These are phyloP conservation scores for Hirtodrosophila confusa DNA, from an alignment of 2,888 invertebrate genomes.

Conservation along the genomic window DNA sequence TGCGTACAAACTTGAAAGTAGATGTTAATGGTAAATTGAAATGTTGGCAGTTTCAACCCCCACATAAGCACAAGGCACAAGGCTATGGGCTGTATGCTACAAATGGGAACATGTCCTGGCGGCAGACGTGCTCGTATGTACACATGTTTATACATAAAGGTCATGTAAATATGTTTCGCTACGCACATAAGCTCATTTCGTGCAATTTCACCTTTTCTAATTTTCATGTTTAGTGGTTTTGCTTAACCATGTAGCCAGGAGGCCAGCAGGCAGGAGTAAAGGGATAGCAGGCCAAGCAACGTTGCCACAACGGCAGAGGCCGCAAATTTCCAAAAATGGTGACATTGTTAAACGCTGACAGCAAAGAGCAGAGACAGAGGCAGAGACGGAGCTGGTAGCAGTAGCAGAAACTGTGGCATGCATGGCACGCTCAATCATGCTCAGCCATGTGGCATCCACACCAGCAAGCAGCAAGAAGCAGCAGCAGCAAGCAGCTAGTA, in stretches of 20 bases:
- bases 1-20: no score
- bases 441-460: constrained; percentile 45
- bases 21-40: no score
- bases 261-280: constrained; percentile 8
- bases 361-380: constrained; percentile 3
- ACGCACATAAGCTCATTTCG: constrained; percentile 65
- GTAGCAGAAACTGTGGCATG: constrained; percentile 28
- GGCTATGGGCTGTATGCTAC: not conserved
- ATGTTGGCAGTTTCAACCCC: no score
- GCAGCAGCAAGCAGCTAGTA: constrained; percentile 13
- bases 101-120: constrained; percentile 1
- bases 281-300: no score
- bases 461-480: not conserved
- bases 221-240: constrained; percentile 63
- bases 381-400: not conserved
- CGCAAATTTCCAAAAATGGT: constrained; percentile 51
- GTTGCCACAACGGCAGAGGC: constrained; percentile 22
- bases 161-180: constrained; percentile 55
- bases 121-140: not conserved
- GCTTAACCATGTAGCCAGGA: constrained; percentile 11
- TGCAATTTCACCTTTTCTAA: constrained; percentile 69
- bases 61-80: not conserved
- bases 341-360: constrained; percentile 54
- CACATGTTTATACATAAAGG: constrained; percentile 24
- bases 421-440: constrained; percentile 57